Conservation (phyloP, 2,113 vertebrate genomes). For the Rhinichthys klamathensis region DNA sequence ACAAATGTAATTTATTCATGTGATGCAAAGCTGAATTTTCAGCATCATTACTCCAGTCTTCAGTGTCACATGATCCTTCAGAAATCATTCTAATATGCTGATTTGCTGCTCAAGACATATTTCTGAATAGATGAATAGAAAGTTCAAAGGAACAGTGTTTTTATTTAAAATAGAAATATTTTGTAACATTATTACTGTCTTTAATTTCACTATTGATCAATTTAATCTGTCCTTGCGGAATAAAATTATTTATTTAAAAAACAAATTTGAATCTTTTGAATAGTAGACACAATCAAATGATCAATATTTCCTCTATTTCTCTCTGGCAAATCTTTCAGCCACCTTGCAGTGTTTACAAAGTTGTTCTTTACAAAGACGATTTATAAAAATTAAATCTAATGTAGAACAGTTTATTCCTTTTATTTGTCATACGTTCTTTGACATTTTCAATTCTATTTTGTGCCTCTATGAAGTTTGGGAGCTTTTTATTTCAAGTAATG, state of each 20-base stretch:
- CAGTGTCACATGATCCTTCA: not conserved
- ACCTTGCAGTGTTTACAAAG: not conserved
- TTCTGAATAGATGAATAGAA: not conserved
- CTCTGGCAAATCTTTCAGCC: no score
- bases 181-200: no score
- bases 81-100: not conserved
- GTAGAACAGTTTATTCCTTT: not conserved
- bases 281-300: not conserved
- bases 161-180: no score
- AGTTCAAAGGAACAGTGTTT: not conserved
- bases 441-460: not conserved
- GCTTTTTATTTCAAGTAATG: not conserved
- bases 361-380: not conserved
- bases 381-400: not conserved
- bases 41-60: not conserved
- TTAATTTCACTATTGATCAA: not conserved
- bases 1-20: not conserved
- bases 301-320: not conserved
- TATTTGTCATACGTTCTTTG: not conserved
- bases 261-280: not conserved
- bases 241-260: not conserved
- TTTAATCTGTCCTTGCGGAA: not conserved
- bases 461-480: not conserved
- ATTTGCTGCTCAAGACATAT: not conserved
- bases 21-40: slow-evolving; percentile 1